Evolutionary conservation across 2,113 vertebrate genomes (phyloP).

Genomic region (Hemiprocne comata): DNA sequence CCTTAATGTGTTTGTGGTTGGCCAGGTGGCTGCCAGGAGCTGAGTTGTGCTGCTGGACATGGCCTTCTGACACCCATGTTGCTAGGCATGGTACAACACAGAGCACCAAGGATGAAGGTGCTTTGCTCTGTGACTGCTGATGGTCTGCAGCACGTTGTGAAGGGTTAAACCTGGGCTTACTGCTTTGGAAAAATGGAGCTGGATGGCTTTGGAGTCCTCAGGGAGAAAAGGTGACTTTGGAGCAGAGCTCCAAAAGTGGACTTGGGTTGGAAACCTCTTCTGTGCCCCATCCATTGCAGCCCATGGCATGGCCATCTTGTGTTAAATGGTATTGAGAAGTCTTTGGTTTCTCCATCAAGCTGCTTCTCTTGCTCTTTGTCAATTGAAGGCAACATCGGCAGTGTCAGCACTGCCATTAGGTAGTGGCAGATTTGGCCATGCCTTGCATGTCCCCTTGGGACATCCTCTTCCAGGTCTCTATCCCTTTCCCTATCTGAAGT

Average conservation of each 20-base stretch:
- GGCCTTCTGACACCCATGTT: neutral
- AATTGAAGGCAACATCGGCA: neutral
- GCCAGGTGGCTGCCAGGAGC: constrained; percentile 45
- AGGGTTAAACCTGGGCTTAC: neutral
- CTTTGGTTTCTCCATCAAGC: neutral
- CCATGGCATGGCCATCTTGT: neutral
- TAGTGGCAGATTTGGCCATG: neutral
- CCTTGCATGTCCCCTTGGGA: too few species aligned
- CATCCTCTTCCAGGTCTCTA: neutral
- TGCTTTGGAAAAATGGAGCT: neutral
- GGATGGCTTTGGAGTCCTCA: neutral
- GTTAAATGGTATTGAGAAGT: neutral
- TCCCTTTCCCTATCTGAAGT: neutral
- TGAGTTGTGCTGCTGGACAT: constrained; percentile 34
- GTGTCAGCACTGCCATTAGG: neutral
- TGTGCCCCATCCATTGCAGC: neutral
- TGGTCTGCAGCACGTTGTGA: neutral
- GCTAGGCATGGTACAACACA: neutral
- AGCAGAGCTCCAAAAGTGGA: neutral
- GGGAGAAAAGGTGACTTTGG: neutral
- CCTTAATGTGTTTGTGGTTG: constrained; percentile 39
- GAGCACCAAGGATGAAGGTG: neutral
- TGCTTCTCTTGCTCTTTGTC: neutral
- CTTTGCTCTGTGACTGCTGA: accelerated
- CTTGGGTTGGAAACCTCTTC: neutral